phyloP scores from a whole-genome alignment of 2,113 vertebrate genomes.

The Steatornis caripensis region DNA sequence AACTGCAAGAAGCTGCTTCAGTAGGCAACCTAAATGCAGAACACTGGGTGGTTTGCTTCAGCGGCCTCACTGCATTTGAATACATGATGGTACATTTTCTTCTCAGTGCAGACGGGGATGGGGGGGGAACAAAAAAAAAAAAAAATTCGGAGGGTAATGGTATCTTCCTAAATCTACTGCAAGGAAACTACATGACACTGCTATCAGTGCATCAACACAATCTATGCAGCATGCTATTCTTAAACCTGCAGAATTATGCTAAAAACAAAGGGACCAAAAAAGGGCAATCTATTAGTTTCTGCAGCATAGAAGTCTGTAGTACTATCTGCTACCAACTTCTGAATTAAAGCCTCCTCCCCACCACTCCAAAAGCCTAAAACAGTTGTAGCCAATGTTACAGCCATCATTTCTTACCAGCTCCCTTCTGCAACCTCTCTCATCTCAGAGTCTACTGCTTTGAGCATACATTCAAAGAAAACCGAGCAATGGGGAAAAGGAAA shows the following conservation, averaged over 20 bases:
- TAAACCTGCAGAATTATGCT: background rate
- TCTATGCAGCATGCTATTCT: accelerated
- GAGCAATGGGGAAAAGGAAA: conserved; percentile 4
- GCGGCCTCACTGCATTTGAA: background rate
- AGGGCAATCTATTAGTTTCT: background rate
- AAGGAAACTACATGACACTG: background rate
- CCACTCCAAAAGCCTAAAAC: background rate
- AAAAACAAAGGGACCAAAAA: background rate
- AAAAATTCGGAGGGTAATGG: background rate
- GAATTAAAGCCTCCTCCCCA: background rate
- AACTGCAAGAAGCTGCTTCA: background rate
- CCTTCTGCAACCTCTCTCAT: background rate
- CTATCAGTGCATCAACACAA: background rate
- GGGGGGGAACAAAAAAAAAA: background rate
- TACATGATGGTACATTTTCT: accelerated
- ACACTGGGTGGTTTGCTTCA: background rate
- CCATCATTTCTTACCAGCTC: background rate
- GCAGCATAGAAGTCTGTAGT: background rate
- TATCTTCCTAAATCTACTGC: background rate
- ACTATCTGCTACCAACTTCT: too few relatives aligned
- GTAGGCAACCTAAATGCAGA: background rate
- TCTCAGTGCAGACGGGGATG: background rate
- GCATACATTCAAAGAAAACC: background rate
- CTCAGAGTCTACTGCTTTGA: background rate
- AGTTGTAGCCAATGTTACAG: background rate